A percentile compares a stretch with the other conserved stretches of the same genome.
Evolutionary conservation across 2,113 vertebrate species (phyloP).

Genomic region (Antigone vipio): DNA sequence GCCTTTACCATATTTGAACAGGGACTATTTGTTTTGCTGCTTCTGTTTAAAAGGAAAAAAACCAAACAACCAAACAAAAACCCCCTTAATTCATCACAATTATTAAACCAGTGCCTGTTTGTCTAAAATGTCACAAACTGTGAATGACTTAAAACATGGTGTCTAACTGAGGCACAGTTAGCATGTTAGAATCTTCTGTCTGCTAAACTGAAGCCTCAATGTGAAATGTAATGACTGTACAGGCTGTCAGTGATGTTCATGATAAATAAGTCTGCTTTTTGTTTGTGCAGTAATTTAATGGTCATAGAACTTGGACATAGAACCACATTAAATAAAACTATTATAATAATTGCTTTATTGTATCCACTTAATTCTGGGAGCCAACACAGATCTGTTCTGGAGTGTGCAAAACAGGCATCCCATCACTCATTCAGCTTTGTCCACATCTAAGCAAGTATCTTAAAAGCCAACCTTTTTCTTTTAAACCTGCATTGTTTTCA

Average conservation of each 20-base stretch:
- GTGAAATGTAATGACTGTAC: neutral
- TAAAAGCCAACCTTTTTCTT: neutral
- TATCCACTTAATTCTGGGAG: neutral
- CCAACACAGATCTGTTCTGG: neutral
- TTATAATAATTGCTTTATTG: conserved; percentile 1
- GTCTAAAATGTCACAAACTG: neutral
- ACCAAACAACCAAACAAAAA: neutral
- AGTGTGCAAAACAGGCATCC: neutral
- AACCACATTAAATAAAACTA: neutral
- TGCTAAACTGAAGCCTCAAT: neutral
- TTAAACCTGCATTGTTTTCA: neutral
- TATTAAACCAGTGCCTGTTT: neutral
- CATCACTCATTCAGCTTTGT: neutral
- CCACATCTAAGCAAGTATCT: neutral
- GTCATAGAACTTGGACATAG: neutral
- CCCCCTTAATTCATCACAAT: neutral
- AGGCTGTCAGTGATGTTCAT: neutral
- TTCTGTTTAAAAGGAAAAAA: neutral
- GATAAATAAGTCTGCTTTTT: neutral
- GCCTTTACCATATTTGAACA: neutral
- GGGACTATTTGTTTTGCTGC: neutral
- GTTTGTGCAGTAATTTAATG: neutral
- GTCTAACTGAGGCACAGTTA: neutral
- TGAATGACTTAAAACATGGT: fast-evolving
- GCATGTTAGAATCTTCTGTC: neutral